Percentiles rank a stretch among this genome's conserved stretches.
Evolutionary conservation across 2,113 vertebrate genomes (phyloP).

Genomic region (Aptenodytes patagonicus): DNA sequence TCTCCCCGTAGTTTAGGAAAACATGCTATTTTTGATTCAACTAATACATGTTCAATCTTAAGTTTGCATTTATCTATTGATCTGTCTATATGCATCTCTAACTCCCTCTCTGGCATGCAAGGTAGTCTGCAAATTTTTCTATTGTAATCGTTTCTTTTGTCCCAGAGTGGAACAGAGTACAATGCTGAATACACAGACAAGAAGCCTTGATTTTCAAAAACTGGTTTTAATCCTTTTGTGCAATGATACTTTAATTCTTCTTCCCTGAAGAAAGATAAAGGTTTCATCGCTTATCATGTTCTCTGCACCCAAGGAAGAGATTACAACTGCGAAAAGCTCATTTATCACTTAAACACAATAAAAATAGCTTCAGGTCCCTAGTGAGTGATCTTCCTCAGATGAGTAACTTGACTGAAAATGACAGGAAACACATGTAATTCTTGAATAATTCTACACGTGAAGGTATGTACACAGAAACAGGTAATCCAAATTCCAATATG

Average conservation of each 20-base stretch:
- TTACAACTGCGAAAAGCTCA: not conserved
- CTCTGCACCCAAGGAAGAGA: not conserved
- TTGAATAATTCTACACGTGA: not conserved
- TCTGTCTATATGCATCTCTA: not conserved
- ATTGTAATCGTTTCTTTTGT: not conserved
- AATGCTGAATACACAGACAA: not conserved
- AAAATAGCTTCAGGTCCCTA: not conserved
- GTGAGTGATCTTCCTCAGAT: not conserved
- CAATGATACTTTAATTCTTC: not conserved
- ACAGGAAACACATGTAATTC: not conserved
- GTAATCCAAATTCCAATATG: not conserved
- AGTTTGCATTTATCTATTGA: not conserved
- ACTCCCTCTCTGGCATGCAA: not conserved
- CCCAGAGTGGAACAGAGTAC: not conserved
- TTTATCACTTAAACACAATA: not conserved
- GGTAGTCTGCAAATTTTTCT: not conserved
- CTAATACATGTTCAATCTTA: not conserved
- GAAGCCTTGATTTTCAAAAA: not conserved
- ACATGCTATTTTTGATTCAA: not conserved
- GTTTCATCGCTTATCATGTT: not conserved
- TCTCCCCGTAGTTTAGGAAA: not conserved
- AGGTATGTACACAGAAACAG: not conserved
- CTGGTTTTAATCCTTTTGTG: not conserved
- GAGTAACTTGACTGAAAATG: not conserved
- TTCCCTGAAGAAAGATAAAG: not conserved